These are phyloP conservation scores for Cosmia pyralina DNA, from an alignment of 2,888 invertebrate species.

Conservation along the genomic window DNA sequence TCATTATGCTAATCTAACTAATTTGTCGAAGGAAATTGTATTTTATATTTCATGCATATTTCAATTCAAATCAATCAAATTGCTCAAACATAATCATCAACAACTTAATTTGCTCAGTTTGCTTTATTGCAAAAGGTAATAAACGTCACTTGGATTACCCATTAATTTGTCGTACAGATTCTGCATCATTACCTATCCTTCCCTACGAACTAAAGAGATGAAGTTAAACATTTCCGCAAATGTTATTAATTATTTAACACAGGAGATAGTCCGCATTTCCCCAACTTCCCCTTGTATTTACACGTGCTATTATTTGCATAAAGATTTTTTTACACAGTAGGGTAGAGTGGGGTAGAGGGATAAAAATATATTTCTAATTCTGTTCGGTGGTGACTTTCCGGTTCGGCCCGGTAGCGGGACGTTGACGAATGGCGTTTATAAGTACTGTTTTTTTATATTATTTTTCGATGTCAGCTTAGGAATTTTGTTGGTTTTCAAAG, in stretches of 20 bases:
- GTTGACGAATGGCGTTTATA: constrained; percentile 86
- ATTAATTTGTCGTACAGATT: constrained; percentile 65
- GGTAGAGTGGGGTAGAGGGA: constrained; percentile 80
- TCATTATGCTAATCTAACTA: constrained; percentile 17
- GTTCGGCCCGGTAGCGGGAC: constrained; percentile 80
- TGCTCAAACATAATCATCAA: constrained; percentile 19
- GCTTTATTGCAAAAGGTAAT: constrained; percentile 25
- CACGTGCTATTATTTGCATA: constrained; percentile 90
- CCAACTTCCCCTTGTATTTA: constrained; percentile 84
- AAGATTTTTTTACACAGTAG: constrained; percentile 82
- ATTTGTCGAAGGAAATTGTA: constrained; percentile 19
- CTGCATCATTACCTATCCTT: constrained; percentile 57
- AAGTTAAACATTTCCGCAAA: constrained; percentile 58
- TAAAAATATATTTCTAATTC: constrained; percentile 90
- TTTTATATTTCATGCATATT: constrained; percentile 17
- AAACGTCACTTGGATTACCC: constrained; percentile 38
- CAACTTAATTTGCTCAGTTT: constrained; percentile 29
- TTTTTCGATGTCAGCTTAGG: constrained; percentile 49
- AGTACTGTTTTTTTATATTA: constrained; percentile 83
- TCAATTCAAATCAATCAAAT: constrained; percentile 35
- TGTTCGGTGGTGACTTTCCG: constrained; percentile 84
- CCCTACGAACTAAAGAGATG: constrained; percentile 49
- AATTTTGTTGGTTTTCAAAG: constrained; percentile 41
- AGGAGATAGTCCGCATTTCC: constrained; percentile 70
- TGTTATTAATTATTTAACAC: constrained; percentile 72